Base-by-base conservation (phyloP, 2,113 vertebrate species). In the Calidris pugnax region DNA sequence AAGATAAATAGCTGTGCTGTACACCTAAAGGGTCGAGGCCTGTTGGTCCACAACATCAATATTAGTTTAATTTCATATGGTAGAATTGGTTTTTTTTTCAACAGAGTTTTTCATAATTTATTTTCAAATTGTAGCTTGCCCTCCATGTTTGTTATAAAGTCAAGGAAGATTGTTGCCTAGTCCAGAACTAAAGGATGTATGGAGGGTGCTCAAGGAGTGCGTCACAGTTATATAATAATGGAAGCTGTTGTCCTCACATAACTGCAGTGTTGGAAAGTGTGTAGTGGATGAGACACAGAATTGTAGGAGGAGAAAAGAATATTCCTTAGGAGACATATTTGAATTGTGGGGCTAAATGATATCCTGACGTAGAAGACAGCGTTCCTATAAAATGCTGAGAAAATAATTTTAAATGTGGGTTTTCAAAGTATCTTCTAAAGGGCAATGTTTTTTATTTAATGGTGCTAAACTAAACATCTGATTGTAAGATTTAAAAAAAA, bases 171-270 rank as follows among this genome's bases (percentile, higher is more conserved):
- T 3, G 6, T 66, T 93, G 45, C 57, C 45, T 66, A 51, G 63
- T 87, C 35, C 62, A 60, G 41, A 45, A 33, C 79, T 62, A 55
- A 82, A 91, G 73, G 62, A 67, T 85, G n/a, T 68, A 68, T 87
- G 71, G 71, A 91, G n/a, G 64, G 62, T 50, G 72, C 81, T 94
- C 41, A 66, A 91, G 67, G 85, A 90, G 59, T 87, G 87, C 2
- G 9, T 93, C 85, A 90, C 74, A 39, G 71, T 93, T 96, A 76
- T 24, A 45, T 87, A 93, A 91, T 91, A 82, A 90, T 55, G 71
- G 85, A 80, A 79, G 75, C 50, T 80, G 74, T 87, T 93, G 77
- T 85, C 85, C 90, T 93, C 86, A 53, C 14, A 6, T 92, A 90
- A 84, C 88, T 92, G 83, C 47, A 57, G 73, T 51, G 47, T 64